Base-by-base conservation (phyloP, 2,113 vertebrate genomes). In the Forbesichthys papilliferus region DNA sequence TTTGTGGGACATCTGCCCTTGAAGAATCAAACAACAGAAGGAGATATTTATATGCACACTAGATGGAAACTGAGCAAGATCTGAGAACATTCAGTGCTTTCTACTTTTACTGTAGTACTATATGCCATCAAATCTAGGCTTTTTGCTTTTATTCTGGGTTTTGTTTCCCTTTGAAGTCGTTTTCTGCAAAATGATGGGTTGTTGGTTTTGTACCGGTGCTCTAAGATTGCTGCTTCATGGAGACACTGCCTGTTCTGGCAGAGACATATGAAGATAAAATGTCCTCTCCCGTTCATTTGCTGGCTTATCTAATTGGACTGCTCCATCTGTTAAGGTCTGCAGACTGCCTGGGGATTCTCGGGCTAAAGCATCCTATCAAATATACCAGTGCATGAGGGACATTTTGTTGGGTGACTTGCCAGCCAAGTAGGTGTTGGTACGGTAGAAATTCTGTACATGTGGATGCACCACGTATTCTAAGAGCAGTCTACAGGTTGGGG, bases 1-100 rank as follows among this genome's bases (percentile, higher is more conserved):
- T 87, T 84, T 82, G 84, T 87, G 75, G 84, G 84, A 86, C 3
- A 77, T 84, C 79, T 86, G 87, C 86, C 87, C 86, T 91, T 89
- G 84, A 89, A 88, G 81, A 83, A 83, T 78, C 77, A 83, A 73
- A 87, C 73, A 76, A 86, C 78, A 86, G 84, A 90, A 82, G 77
- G 82, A 89, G 83, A 87, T 83, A 88, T 87, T 87, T 85, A 82
- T 83, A 86, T 75, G 74, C 74, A 81, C 74, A 84, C 77, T 76
- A 74, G 72, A 10, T 34, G 20, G 66, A 69, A 49, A 36, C 56
- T 52, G 64, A 80, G 67, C 36, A 47, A 57, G 72, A 72, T 74
- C 79, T 75, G 74, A 83, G 66, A 75, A 61, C 34, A 78, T 81
- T 66, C 11, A 51, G 36, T 58, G 27, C 36, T 20, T 71, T 66